Evolutionary conservation across 2,888 invertebrate genomes (phyloP).

Genomic region (Penaeus monodon): DNA sequence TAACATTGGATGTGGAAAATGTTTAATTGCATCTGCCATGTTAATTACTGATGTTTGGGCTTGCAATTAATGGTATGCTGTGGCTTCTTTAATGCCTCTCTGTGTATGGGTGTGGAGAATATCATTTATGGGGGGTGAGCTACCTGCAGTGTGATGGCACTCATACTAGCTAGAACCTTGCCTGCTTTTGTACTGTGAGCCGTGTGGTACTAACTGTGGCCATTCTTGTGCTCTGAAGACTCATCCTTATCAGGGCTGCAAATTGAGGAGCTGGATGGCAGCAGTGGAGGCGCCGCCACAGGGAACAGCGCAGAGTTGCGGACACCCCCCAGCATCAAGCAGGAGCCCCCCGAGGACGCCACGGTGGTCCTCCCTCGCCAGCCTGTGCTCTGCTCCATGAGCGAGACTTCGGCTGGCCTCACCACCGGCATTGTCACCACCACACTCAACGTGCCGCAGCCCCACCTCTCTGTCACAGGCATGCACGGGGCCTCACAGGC

Average conservation of each 20-base stretch:
- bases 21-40: no score
- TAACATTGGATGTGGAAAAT: no score
- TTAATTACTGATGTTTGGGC: no score
- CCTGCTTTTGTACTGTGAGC: background rate
- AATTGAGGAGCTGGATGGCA: constrained; percentile 57
- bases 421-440: constrained; percentile 38
- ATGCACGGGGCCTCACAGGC: constrained; percentile 30
- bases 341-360: constrained; percentile 68
- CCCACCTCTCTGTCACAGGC: constrained; percentile 28
- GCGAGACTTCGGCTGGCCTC: background rate
- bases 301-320: constrained; percentile 61
- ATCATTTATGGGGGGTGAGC: no score
- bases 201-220: constrained; percentile 38
- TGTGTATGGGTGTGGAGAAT: no score
- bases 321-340: constrained; percentile 64
- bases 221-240: constrained; percentile 50
- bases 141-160: no score
- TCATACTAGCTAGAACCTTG: background rate
- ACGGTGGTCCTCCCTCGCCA: constrained; percentile 43
- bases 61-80: no score
- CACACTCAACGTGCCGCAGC: constrained; percentile 52
- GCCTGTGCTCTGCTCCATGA: constrained; percentile 17
- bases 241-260: constrained; percentile 62
- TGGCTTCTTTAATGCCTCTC: no score
- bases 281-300: background rate